A percentile compares a stretch with the other conserved stretches of the same genome.
Conservation (phyloP, 2,113 vertebrate species). For the Nycticebus coucang region DNA sequence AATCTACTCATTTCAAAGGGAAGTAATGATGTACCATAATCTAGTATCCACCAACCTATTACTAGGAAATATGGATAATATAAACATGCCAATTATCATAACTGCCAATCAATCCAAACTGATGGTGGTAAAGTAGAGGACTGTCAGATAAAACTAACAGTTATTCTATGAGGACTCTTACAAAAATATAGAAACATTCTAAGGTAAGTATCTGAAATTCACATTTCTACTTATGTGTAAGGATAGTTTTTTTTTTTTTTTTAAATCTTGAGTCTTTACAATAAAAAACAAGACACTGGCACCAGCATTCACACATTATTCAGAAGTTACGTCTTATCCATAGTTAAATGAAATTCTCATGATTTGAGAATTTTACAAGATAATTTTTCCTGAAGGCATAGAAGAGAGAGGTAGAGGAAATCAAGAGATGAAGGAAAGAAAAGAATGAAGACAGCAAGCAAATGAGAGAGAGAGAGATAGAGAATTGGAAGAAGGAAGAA, state of each 20-base stretch:
- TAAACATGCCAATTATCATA: background rate
- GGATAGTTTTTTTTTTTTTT: background rate
- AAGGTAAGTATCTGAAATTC: background rate
- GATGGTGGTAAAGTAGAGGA: background rate
- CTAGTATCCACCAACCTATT: too few relatives aligned
- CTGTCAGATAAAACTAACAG: background rate
- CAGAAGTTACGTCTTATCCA: slow-evolving; percentile 29
- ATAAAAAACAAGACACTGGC: too few relatives aligned
- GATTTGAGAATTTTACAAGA: slow-evolving; percentile 33
- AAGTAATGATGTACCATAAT: too few relatives aligned
- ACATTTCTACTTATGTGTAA: background rate
- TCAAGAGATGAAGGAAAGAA: too few relatives aligned
- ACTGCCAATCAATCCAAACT: slow-evolving; percentile 25
- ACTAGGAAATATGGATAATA: too few relatives aligned
- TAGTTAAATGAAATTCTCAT: slow-evolving; percentile 20
- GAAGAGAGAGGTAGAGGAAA: too few relatives aligned
- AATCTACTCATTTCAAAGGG: background rate
- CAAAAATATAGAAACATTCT: background rate
- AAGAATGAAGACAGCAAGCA: too few relatives aligned
- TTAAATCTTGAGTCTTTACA: background rate
- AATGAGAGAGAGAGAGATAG: too few relatives aligned
- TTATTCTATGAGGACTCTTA: background rate
- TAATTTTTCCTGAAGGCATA: too few relatives aligned
- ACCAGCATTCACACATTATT: background rate
- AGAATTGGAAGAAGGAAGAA: too few relatives aligned